Conservation (phyloP, 2,797 vertebrate species). For the Remorina albescens region DNA sequence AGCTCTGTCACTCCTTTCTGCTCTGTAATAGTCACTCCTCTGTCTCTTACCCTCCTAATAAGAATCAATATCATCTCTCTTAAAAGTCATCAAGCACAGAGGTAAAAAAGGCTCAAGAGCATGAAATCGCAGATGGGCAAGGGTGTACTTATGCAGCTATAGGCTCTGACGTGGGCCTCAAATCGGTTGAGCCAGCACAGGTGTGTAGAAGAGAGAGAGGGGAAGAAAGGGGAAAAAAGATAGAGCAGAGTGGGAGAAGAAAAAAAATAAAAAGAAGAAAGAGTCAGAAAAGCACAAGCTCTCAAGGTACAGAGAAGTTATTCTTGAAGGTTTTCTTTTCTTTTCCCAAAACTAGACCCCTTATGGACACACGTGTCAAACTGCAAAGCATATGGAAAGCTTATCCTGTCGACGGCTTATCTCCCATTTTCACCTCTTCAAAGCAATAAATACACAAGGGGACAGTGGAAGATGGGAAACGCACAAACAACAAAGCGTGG, state of each 20-base stretch:
- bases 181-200: conserved; percentile 23
- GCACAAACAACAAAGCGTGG: conserved; percentile 49
- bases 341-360: conserved; percentile 19
- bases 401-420: conserved; percentile 60
- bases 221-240: neutral
- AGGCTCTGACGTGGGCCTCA: conserved; percentile 42
- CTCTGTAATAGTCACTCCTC: conserved; percentile 36
- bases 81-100: conserved; percentile 70
- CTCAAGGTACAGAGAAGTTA: conserved; percentile 31
- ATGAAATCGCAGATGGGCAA: conserved; percentile 75
- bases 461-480: conserved; percentile 36
- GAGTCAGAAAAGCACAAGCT: conserved; percentile 24
- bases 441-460: conserved; percentile 65
- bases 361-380: conserved; percentile 19
- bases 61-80: conserved; percentile 76
- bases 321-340: conserved; percentile 44
- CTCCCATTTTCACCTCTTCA: conserved; percentile 62
- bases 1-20: conserved; percentile 26
- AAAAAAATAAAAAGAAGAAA: neutral
- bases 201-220: conserved; percentile 11
- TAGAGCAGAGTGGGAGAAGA: neutral
- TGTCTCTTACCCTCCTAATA: conserved; percentile 64
- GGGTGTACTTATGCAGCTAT: conserved; percentile 67
- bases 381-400: conserved; percentile 11
- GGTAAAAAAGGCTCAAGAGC: conserved; percentile 76